phyloP scores from a whole-genome alignment of 2,113 vertebrate genomes.

The Scalopus aquaticus region DNA sequence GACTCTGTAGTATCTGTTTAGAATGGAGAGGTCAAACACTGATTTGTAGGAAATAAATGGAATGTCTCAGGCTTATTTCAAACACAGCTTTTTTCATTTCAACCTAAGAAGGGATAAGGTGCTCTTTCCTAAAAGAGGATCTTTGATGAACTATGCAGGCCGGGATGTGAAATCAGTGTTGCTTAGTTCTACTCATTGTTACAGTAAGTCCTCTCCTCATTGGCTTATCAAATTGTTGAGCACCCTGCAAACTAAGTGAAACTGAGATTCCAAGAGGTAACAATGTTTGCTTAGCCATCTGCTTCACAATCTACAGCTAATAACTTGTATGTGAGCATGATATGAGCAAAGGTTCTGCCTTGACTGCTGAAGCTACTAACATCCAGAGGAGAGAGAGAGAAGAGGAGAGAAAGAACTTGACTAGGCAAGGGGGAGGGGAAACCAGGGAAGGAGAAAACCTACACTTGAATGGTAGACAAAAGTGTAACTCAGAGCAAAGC shows the following conservation, averaged over 20 bases:
- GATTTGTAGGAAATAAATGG: not conserved
- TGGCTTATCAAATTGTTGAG: not conserved
- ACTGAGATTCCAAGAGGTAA: not conserved
- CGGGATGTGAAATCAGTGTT: not conserved
- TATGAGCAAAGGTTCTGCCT: not conserved
- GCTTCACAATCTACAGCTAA: not conserved
- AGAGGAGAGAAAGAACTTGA: not conserved
- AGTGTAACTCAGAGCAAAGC: not conserved
- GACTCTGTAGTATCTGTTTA: not conserved
- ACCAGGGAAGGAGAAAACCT: not conserved
- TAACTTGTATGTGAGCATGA: not conserved
- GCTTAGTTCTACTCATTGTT: not conserved
- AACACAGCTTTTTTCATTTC: not conserved
- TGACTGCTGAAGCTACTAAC: not conserved
- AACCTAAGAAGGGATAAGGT: not conserved
- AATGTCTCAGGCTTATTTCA: not conserved
- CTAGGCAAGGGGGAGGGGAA: not conserved
- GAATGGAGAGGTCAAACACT: not conserved
- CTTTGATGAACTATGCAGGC: not conserved
- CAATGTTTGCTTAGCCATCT: not conserved
- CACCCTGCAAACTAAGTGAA: not conserved
- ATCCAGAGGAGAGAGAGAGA: not conserved
- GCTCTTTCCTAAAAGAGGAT: not conserved
- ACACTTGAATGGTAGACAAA: not conserved
- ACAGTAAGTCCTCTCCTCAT: not conserved